Evolutionary conservation across 2,888 invertebrate species (phyloP).

Genomic region (Eupithecia insigniata): DNA sequence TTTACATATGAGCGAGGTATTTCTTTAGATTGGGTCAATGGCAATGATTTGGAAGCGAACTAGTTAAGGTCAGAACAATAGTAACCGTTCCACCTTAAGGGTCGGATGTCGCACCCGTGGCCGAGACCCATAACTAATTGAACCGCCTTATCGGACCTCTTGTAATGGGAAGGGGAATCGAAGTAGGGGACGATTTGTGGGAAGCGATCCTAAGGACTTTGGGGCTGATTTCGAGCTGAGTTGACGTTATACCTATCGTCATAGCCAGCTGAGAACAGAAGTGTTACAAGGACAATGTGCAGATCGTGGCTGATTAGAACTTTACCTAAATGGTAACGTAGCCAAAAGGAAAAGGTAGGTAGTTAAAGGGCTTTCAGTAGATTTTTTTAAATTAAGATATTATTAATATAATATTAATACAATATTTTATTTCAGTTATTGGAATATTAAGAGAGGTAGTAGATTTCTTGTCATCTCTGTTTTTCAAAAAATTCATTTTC

Average conservation of each 20-base stretch:
- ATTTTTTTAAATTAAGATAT: too few relatives aligned
- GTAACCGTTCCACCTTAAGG: neutral
- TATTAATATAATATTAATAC: too few relatives aligned
- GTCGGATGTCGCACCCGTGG: neutral
- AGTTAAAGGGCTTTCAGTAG: too few relatives aligned
- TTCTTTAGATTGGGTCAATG: neutral
- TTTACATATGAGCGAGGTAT: neutral
- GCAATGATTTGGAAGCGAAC: neutral
- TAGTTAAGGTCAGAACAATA: conserved; percentile 1
- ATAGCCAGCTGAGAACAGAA: neutral
- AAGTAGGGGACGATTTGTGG: conserved; percentile 16
- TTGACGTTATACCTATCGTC: neutral
- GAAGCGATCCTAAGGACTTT: conserved; percentile 18
- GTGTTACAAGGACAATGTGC: neutral
- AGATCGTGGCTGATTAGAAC: neutral
- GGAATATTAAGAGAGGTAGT: neutral
- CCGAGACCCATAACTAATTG: conserved; percentile 32
- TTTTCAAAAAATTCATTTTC: too few relatives aligned
- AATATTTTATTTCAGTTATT: too few relatives aligned
- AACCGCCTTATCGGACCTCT: conserved; percentile 37
- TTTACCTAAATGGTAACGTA: neutral
- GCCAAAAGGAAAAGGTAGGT: too few relatives aligned
- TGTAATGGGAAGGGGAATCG: conserved; percentile 37
- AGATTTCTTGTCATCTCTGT: neutral
- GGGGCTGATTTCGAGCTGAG: neutral